A percentile compares a stretch with the other conserved stretches of the same genome.
Evolutionary conservation across 2,113 vertebrate genomes (phyloP).

Genomic region (Notothenia coriiceps): DNA sequence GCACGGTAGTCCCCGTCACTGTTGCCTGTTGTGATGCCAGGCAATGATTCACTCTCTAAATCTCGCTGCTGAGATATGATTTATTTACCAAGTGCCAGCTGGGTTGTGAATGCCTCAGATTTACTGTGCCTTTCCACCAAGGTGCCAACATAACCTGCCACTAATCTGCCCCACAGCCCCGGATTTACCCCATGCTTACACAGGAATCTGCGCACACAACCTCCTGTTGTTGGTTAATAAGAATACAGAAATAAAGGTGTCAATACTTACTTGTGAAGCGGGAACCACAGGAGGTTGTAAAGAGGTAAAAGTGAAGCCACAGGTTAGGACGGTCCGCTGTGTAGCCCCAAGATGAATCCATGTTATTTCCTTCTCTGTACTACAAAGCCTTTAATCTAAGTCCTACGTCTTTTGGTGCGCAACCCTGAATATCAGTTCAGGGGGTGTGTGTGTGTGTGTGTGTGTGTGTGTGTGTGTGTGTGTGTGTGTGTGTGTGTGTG

Average conservation of each 20-base stretch:
- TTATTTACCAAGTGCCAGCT: slow-evolving; percentile 57
- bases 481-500: not conserved
- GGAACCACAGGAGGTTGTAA: not conserved
- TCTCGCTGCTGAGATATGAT: slow-evolving; percentile 46
- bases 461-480: not conserved
- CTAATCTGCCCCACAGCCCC: slow-evolving; percentile 52
- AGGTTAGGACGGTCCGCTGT: slow-evolving; percentile 2
- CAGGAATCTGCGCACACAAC: slow-evolving; percentile 3
- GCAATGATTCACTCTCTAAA: slow-evolving; percentile 54
- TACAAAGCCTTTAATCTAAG: slow-evolving; percentile 62
- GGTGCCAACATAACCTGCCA: slow-evolving; percentile 57
- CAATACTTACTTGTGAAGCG: not conserved
- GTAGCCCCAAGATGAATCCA: not conserved
- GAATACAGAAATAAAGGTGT: slow-evolving; percentile 28
- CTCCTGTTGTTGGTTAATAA: not conserved
- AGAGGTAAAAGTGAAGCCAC: not conserved
- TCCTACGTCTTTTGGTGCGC: slow-evolving; percentile 14
- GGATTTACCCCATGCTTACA: slow-evolving; percentile 49
- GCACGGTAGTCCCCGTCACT: not conserved
- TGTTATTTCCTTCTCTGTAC: slow-evolving; percentile 7
- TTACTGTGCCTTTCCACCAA: slow-evolving; percentile 48
- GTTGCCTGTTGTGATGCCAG: slow-evolving; percentile 37
- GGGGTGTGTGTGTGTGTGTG: too few species aligned
- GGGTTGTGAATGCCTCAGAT: slow-evolving; percentile 49
- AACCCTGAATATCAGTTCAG: not conserved